Conservation (phyloP, 1,140 invertebrate species). For the Dermatophagoides farinae region DNA sequence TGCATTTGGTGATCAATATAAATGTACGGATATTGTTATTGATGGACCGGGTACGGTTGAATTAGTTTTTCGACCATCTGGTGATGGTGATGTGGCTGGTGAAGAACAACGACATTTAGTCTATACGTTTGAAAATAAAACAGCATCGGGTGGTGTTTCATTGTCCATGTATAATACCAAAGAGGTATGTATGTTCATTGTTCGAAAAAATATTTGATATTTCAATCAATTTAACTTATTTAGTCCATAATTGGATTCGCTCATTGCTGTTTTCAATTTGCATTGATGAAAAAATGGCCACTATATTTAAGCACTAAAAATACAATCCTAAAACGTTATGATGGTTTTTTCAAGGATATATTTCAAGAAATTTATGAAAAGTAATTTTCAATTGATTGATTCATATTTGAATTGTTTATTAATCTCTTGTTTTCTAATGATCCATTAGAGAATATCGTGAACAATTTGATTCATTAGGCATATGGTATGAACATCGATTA, state of each 20-base stretch:
- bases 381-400: neutral
- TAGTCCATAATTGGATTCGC: conserved; percentile 51
- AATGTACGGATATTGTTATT: conserved; percentile 34
- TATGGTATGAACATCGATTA: conserved; percentile 92
- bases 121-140: conserved; percentile 32
- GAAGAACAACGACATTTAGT: conserved; percentile 46
- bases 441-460: conserved; percentile 45
- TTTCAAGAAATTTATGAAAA: conserved; percentile 86
- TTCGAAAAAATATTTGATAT: too few species aligned
- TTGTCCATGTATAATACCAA: conserved; percentile 95
- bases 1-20: conserved; percentile 55
- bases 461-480: conserved; percentile 55
- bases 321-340: conserved; percentile 94
- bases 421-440: neutral
- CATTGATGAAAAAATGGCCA: conserved; percentile 60
- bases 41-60: conserved; percentile 67
- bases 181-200: conserved; percentile 28
- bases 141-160: conserved; percentile 38
- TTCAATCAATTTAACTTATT: neutral
- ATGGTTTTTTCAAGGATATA: conserved; percentile 96
- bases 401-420: neutral
- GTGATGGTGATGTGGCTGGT: conserved; percentile 28
- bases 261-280: conserved; percentile 77
- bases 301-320: conserved; percentile 96
- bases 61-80: conserved; percentile 51